Percentiles rank a stretch among this genome's conserved stretches.
Evolutionary conservation across 1,140 invertebrate genomes (phyloP).

Genomic region (Drosophila lini): DNA sequence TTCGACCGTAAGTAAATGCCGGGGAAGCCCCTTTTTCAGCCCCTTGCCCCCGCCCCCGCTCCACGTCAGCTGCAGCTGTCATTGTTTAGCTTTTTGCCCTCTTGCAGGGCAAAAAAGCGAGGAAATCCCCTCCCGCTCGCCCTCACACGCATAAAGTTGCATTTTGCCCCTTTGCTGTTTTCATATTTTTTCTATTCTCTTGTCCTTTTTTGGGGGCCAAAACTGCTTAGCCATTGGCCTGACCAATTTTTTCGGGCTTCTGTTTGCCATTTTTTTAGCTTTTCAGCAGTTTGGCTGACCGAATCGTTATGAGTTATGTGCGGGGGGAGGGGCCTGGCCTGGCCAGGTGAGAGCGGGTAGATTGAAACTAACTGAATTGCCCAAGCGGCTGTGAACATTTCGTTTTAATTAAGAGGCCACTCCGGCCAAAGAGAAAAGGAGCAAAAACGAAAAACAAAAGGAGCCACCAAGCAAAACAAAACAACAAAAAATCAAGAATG

Average conservation of each 20-base stretch:
- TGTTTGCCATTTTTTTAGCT: constrained; percentile 22
- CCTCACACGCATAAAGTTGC: constrained; percentile 62
- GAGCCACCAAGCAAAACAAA: background rate
- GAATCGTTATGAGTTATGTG: constrained; percentile 54
- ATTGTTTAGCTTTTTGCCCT: constrained; percentile 77
- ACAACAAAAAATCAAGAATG: background rate
- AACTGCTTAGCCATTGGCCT: constrained; percentile 46
- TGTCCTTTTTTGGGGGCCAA: background rate
- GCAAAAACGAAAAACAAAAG: background rate
- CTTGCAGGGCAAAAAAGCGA: constrained; percentile 25
- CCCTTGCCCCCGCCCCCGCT: background rate
- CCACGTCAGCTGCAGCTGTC: constrained; percentile 74
- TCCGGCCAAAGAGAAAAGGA: constrained; percentile 17
- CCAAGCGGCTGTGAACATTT: constrained; percentile 54
- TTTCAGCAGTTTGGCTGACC: constrained; percentile 14
- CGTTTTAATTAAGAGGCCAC: constrained; percentile 50
- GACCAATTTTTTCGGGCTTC: constrained; percentile 40
- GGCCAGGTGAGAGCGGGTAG: constrained; percentile 32
- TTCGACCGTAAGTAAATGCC: constrained; percentile 78
- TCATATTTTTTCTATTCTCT: constrained; percentile 12
- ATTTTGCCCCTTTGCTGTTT: constrained; percentile 43
- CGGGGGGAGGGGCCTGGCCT: background rate
- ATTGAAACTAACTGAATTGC: constrained; percentile 52
- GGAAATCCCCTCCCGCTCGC: constrained; percentile 7
- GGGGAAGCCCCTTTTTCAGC: constrained; percentile 26